Evolutionary conservation across 2,113 vertebrate species (phyloP).

Genomic region (Heterocephalus glaber): DNA sequence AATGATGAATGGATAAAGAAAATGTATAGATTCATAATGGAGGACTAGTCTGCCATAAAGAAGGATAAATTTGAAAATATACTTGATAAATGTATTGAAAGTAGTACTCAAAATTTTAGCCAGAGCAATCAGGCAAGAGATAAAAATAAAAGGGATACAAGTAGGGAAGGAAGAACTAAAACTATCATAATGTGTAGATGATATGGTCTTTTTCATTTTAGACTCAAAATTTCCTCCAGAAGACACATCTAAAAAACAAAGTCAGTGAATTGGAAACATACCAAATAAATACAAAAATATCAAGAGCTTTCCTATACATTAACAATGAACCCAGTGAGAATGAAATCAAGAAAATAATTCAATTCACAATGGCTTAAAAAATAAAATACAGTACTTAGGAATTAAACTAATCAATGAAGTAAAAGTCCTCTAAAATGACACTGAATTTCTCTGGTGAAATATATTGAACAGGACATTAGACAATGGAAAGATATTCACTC

Average conservation of each 20-base stretch:
- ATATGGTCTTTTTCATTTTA: not conserved
- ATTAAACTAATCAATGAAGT: not conserved
- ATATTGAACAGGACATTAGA: not conserved
- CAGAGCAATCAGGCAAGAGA: not conserved
- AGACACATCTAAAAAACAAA: not conserved
- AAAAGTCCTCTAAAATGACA: not conserved
- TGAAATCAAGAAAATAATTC: not conserved
- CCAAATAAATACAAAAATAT: not conserved
- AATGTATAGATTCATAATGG: too few relatives aligned
- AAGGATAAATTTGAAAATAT: too few relatives aligned
- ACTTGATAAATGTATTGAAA: too few relatives aligned
- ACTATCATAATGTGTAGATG: not conserved
- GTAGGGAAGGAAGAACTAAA: not conserved
- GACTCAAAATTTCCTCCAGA: not conserved
- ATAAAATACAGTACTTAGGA: too few relatives aligned
- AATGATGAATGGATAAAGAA: too few relatives aligned
- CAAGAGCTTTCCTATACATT: not conserved
- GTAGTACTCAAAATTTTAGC: not conserved
- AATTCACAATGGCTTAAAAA: too few relatives aligned
- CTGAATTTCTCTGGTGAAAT: not conserved
- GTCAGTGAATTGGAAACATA: not conserved
- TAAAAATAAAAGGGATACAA: not conserved
- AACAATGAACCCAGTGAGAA: not conserved
- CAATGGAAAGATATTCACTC: not conserved
- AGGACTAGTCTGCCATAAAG: too few relatives aligned